These are phyloP conservation scores for Sepiola atlantica DNA, from an alignment of 2,888 invertebrate genomes.

Conservation along the genomic window DNA sequence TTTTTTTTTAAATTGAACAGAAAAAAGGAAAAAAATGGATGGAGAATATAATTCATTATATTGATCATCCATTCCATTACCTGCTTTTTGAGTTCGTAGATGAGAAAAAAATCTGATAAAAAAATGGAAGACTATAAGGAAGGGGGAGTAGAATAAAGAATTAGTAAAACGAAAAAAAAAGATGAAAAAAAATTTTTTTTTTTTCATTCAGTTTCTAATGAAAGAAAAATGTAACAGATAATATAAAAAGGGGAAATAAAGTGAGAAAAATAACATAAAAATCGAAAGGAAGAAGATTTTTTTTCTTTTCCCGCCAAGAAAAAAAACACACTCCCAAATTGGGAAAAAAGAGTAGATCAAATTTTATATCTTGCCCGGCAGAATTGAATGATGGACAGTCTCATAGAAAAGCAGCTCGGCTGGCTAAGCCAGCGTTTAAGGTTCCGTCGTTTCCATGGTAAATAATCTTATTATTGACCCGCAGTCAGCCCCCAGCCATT, in stretches of 20 bases:
- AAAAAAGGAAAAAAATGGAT: no score
- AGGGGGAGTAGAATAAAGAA: not conserved
- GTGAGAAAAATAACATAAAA: not conserved
- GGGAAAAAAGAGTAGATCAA: not conserved
- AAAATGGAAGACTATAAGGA: not conserved
- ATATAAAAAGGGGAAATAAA: not conserved
- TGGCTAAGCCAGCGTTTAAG: not conserved
- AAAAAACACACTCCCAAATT: not conserved
- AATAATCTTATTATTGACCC: conserved; percentile 32
- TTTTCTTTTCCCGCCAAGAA: not conserved
- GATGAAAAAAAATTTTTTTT: not conserved
- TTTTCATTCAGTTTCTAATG: not conserved
- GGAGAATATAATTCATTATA: no score
- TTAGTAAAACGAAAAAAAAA: not conserved
- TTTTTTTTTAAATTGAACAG: no score
- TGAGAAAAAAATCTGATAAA: no score
- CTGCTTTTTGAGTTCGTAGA: no score
- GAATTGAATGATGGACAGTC: not conserved
- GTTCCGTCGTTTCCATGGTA: not conserved
- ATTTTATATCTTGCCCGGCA: not conserved
- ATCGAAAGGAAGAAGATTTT: not conserved
- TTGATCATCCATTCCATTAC: no score
- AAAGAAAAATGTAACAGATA: not conserved
- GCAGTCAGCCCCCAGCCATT: not conserved
- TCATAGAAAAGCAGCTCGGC: not conserved